These are phyloP conservation scores for Porites rus DNA, from an alignment of 92 coral and sea anemone species.

Conservation along the genomic window DNA sequence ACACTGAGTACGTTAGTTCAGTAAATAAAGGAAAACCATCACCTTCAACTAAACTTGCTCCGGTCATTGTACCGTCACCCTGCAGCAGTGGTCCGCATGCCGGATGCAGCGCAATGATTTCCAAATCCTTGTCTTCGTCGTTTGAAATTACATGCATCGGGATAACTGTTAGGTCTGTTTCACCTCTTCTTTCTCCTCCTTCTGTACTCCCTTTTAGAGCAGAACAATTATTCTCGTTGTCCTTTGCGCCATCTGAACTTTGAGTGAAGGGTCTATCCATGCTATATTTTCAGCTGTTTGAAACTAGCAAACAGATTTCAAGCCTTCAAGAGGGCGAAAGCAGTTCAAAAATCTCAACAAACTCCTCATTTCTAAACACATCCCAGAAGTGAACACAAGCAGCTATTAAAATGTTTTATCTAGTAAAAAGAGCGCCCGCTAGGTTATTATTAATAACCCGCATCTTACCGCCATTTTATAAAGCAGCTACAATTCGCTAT, in stretches of 20 bases:
- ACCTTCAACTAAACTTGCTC: constrained; percentile 26
- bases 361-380: too few relatives aligned
- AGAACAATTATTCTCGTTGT: not conserved
- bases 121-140: constrained; percentile 18
- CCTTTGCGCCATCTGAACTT: not conserved
- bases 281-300: not conserved
- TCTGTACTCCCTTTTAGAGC: not conserved
- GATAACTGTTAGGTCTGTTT: constrained; percentile 3
- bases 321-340: not conserved
- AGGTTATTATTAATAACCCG: too few relatives aligned
- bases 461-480: constrained; percentile 15
- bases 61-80: not conserved
- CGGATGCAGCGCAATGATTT: constrained; percentile 22
- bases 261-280: constrained; percentile 25
- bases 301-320: not conserved
- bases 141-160: constrained; percentile 17
- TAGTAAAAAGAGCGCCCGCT: not conserved
- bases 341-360: too few relatives aligned
- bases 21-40: not conserved
- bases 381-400: too few relatives aligned
- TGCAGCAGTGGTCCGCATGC: constrained; percentile 22
- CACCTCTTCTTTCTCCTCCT: not conserved
- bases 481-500: not conserved
- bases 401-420: not conserved
- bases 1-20: not conserved